Conservation (phyloP, 92 coral and sea anemone genomes). For the Zoanthus solanderi region DNA sequence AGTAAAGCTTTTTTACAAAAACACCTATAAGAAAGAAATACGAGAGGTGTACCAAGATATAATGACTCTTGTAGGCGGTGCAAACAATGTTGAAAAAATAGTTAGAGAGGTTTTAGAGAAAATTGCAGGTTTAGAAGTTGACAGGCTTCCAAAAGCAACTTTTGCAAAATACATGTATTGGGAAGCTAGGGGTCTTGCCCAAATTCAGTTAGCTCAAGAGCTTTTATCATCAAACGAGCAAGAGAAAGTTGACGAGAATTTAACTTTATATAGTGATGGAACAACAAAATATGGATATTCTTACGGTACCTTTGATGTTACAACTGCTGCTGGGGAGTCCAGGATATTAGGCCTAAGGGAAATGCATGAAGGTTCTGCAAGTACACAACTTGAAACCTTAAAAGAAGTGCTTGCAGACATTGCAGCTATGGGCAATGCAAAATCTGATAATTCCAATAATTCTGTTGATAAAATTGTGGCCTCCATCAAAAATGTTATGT, state of each 20-base stretch:
- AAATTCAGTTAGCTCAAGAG: slow-evolving; percentile 45
- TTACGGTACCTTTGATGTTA: slow-evolving; percentile 42
- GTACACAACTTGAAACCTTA: slow-evolving; percentile 34
- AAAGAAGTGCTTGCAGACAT: slow-evolving; percentile 40
- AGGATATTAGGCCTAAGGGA: slow-evolving; percentile 41
- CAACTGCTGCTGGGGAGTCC: slow-evolving; percentile 39
- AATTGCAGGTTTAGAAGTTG: slow-evolving; percentile 36
- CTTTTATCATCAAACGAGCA: slow-evolving; percentile 30
- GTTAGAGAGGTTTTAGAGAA: slow-evolving; percentile 38
- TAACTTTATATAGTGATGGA: slow-evolving; percentile 47
- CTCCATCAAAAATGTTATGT: slow-evolving; percentile 27
- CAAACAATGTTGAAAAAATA: slow-evolving; percentile 49
- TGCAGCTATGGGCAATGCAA: slow-evolving; percentile 18
- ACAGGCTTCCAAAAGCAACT: slow-evolving; percentile 55
- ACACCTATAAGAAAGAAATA: slow-evolving; percentile 40
- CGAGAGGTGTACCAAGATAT: slow-evolving; percentile 49
- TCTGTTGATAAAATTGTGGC: slow-evolving; percentile 28
- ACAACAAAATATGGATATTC: slow-evolving; percentile 44
- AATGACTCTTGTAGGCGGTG: slow-evolving; percentile 36
- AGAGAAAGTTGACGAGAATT: slow-evolving; percentile 22
- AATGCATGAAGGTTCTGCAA: slow-evolving; percentile 44
- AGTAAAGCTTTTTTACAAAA: slow-evolving; percentile 22
- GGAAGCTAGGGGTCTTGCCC: slow-evolving; percentile 41
- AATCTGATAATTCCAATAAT: background rate
- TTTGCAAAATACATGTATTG: slow-evolving; percentile 48